Evolutionary conservation across 2,888 invertebrate genomes (phyloP), one percentile per base, ranked within the genome.

Genomic region (Meiosimyza decipiens): DNA sequence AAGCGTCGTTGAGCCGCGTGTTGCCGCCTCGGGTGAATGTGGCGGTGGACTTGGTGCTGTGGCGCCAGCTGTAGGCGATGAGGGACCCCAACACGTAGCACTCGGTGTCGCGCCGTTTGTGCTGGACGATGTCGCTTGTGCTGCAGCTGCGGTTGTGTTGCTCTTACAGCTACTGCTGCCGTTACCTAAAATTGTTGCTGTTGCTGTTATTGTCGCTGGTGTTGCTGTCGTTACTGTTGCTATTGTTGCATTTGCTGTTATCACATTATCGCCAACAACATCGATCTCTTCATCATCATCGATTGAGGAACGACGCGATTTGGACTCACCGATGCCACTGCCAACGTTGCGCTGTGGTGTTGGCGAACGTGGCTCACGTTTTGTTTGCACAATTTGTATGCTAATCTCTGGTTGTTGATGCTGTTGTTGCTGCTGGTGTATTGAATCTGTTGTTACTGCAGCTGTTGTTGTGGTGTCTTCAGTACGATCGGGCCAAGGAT

Each of bases 241-340:
- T 18, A 52, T 54, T 70, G 51, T 62, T 75, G 71, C 71, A 54
- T 54, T 54, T 71, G 75, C 76, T 74, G 77, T 74, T 72, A 79
- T 66, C n/a, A 74, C 78, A 77, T 87, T 88, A 79, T 93, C 94
- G 78, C 94, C 95, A 80, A 95, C 95, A 85, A 94, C 95, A 90
- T 94, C 94, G 89, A 94, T 94, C 89, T 95, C 94, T 88, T 95
- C 95, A 80, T 93, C 89, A 80, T 92, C 92, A 80, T 91, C 91
- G 68, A 84, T 79, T 6, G 84, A 83, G 66, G 84, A 84, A 69
- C 84, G 85, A 89, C 90, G 88, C 87, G 90, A 87, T 87, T 87
- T 86, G 85, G 87, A 85, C 28, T 79, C 75, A 74, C 75, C 71
- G 73, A 75, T 66, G 57, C 50, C 76, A 73, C 67, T 22, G 18